Evolutionary conservation across 2,888 invertebrate species (phyloP).

Genomic region (Orchestes rusci): DNA sequence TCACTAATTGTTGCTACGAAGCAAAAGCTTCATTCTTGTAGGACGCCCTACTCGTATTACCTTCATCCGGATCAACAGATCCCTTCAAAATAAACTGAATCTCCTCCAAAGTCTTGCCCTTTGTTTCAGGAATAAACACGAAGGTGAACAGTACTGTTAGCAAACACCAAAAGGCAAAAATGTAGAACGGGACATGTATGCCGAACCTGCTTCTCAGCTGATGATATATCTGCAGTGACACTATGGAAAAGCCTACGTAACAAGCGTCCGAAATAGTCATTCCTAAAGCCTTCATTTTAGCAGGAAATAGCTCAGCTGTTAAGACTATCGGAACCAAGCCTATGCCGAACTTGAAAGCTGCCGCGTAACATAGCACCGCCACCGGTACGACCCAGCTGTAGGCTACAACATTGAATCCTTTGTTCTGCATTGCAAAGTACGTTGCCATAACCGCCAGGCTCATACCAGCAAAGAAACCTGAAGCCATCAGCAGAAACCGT

Average conservation of each 20-base stretch:
- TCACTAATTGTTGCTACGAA: no score
- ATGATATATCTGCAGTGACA: slow-evolving; percentile 39
- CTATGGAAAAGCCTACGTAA: slow-evolving; percentile 39
- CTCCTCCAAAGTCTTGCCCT: slow-evolving; percentile 36
- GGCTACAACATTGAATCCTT: slow-evolving; percentile 30
- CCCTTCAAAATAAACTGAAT: slow-evolving; percentile 35
- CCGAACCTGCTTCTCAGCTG: slow-evolving; percentile 31
- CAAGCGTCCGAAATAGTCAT: slow-evolving; percentile 42
- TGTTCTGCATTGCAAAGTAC: slow-evolving; percentile 38
- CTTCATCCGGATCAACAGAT: no score
- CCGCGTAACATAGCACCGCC: slow-evolving; percentile 39
- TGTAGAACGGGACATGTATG: slow-evolving; percentile 40
- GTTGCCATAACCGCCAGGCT: slow-evolving; percentile 38
- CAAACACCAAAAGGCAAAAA: slow-evolving; percentile 39
- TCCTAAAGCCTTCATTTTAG: slow-evolving; percentile 42
- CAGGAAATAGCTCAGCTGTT: slow-evolving; percentile 42
- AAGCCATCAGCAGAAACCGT: slow-evolving; percentile 36
- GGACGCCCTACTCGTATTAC: background rate
- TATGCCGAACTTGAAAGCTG: slow-evolving; percentile 40
- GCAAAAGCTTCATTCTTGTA: background rate
- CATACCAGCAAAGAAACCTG: slow-evolving; percentile 37
- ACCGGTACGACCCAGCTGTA: slow-evolving; percentile 34
- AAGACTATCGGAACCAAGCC: slow-evolving; percentile 42
- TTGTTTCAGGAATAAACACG: slow-evolving; percentile 39
- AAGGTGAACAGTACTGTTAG: slow-evolving; percentile 38